Percentiles rank a stretch among this genome's conserved stretches.
Evolutionary conservation across 2,797 vertebrate species (phyloP).

Genomic region (Xenentodon cancila): DNA sequence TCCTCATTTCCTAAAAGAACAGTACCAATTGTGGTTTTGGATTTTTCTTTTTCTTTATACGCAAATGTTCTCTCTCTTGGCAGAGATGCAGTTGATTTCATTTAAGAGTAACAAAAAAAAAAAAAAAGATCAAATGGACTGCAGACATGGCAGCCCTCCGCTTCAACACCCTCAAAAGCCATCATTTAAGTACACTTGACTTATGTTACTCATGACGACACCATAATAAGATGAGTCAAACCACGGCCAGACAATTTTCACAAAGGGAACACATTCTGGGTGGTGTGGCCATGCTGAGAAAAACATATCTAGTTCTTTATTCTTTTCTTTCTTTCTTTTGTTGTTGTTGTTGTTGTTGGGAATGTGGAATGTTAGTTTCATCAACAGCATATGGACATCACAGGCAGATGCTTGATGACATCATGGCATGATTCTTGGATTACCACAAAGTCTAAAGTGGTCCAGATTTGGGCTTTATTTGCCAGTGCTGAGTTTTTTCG

Average conservation of each 20-base stretch:
- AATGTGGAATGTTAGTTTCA: constrained; percentile 48
- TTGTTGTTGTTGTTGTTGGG: constrained; percentile 23
- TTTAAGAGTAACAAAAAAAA: constrained; percentile 21
- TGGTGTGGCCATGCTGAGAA: constrained; percentile 24
- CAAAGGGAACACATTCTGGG: constrained; percentile 28
- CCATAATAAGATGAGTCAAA: constrained; percentile 43
- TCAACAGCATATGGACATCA: constrained; percentile 48
- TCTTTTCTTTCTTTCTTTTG: constrained; percentile 22
- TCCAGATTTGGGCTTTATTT: constrained; percentile 48
- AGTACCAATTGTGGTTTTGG: too few relatives aligned
- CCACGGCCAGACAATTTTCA: constrained; percentile 26
- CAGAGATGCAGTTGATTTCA: constrained; percentile 15
- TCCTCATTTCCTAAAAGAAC: constrained; percentile 3
- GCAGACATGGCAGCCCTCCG: constrained; percentile 27
- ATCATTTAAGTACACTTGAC: constrained; percentile 14
- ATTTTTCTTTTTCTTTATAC: too few relatives aligned
- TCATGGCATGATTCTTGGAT: constrained; percentile 78
- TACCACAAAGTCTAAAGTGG: constrained; percentile 58
- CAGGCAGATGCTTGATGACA: constrained; percentile 63
- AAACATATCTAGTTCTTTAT: constrained; percentile 23
- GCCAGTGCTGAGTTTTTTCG: constrained; percentile 43
- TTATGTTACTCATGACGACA: constrained; percentile 37
- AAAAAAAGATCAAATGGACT: constrained; percentile 48
- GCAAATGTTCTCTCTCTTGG: neutral
- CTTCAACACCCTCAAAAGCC: constrained; percentile 18